Evolutionary conservation across 2,888 invertebrate genomes (phyloP).

Genomic region (Zygaena filipendulae): DNA sequence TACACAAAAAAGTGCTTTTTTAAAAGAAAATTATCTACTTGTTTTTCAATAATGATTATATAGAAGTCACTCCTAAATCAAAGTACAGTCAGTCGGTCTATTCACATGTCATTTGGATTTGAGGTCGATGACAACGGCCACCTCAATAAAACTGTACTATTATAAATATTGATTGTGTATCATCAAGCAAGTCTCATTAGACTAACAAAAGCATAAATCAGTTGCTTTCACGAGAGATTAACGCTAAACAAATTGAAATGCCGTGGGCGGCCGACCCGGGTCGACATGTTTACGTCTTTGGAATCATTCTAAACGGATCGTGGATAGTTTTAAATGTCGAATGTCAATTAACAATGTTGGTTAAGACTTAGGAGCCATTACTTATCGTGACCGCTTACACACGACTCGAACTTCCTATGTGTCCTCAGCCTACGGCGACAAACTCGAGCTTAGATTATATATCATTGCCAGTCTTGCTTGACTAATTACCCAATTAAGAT

Average conservation of each 20-base stretch:
- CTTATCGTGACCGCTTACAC: conserved; percentile 27
- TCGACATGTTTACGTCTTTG: conserved; percentile 36
- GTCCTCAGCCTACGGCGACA: conserved; percentile 10
- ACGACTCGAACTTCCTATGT: too few species aligned
- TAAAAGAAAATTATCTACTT: too few species aligned
- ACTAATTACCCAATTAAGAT: too few species aligned
- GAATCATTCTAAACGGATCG: conserved; percentile 24
- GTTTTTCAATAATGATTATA: too few species aligned
- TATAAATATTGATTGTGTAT: background rate
- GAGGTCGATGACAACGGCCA: too few species aligned
- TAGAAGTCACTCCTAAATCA: too few species aligned
- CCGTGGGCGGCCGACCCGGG: conserved; percentile 37
- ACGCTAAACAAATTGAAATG: conserved; percentile 54
- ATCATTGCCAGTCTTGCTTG: too few species aligned
- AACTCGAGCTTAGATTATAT: too few species aligned
- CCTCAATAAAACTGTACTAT: too few species aligned
- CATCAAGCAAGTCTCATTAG: conserved; percentile 36
- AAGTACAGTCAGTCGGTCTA: too few species aligned
- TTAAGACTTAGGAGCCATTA: conserved; percentile 23
- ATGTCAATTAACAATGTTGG: conserved; percentile 41
- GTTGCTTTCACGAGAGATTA: conserved; percentile 46
- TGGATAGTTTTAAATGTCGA: conserved; percentile 25
- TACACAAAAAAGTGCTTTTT: too few species aligned
- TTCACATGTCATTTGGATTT: too few species aligned
- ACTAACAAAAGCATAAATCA: conserved; percentile 51